Evolutionary conservation across 2,888 invertebrate genomes (phyloP).

Genomic region (Acholoe squamosa): DNA sequence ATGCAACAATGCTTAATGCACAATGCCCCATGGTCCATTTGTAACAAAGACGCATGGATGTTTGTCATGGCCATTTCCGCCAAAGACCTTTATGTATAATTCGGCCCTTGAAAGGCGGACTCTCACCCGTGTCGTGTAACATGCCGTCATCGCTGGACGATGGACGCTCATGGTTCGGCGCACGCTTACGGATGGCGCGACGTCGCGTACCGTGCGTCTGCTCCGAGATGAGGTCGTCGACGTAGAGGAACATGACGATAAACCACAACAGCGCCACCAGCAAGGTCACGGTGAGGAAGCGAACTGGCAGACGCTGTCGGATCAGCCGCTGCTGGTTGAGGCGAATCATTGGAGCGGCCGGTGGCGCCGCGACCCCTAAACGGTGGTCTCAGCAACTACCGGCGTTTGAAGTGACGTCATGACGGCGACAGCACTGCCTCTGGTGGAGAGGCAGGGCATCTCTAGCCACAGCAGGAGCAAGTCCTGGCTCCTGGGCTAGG

Average conservation of each 20-base stretch:
- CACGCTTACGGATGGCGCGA: background rate
- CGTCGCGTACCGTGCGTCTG: constrained; percentile 51
- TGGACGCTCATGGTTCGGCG: background rate
- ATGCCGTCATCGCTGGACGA: background rate
- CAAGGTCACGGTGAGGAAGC: constrained; percentile 47
- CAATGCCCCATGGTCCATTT: too few relatives aligned
- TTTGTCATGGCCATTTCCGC: too few relatives aligned
- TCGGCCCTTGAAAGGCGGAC: too few relatives aligned
- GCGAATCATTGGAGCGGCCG: constrained; percentile 42
- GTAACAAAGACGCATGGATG: too few relatives aligned
- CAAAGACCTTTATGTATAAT: too few relatives aligned
- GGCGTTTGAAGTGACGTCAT: background rate
- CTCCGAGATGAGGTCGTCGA: constrained; percentile 58
- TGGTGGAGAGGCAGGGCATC: background rate
- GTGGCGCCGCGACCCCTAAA: background rate
- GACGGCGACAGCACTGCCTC: background rate
- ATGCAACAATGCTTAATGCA: too few relatives aligned
- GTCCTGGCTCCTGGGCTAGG: too few relatives aligned
- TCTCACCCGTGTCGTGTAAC: background rate
- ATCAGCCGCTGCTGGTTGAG: constrained; percentile 47
- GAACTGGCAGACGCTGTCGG: constrained; percentile 57
- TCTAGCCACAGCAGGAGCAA: background rate
- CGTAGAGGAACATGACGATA: constrained; percentile 61
- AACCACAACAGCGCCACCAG: constrained; percentile 63
- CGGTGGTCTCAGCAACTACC: background rate